Base-by-base conservation (phyloP, 1,140 invertebrate species). In the Wiebesia pumilae region DNA sequence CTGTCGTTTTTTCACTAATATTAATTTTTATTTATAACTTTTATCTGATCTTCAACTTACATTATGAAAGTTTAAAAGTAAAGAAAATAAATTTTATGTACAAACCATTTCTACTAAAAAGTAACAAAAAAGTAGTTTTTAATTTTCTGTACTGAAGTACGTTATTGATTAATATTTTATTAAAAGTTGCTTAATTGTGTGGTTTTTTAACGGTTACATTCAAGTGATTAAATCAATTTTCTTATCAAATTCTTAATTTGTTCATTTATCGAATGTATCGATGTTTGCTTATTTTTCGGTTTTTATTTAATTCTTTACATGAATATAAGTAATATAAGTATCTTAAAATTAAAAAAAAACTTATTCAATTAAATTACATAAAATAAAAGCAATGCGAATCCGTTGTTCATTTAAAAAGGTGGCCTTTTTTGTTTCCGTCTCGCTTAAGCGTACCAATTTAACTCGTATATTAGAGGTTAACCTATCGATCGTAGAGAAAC, bases 391-490 rank as follows among this genome's bases (percentile, higher is more conserved):
- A 73, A 38, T 51, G 21, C 4, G 21, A 67, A 10, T 43, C 27
- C 35, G 35, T 65, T 12, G 0, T 24, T 24, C 80, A 24, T 14
- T 62, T 38, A 14, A 54, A 54, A 54, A 54, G 51, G 51, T 16
- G 19, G 9, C 58, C 51, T 24, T 9, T 54, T 83, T 30, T 40
- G 27, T 38, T 58, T 58, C 51, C 47, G 10, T 71, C 65, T 19
- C 58, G 40, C 12, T 35, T 51, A 43, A 58, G 33, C 71, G 47
- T 10, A 33, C 14, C 71, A 77, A 77, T 83, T 75, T 62, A 77
- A 83, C 71, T 75, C 54, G 21, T n/a, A 38, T 71, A 84, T 84
- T 54, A 30, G 82, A 78, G 71, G 82, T 84, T 83, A 83, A 65
- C 54, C 51, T 84, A 84, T 84, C 47, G 47, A 83, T 73, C 81